Conservation (phyloP, 2,888 invertebrate species). For the Pollenia labialis region DNA sequence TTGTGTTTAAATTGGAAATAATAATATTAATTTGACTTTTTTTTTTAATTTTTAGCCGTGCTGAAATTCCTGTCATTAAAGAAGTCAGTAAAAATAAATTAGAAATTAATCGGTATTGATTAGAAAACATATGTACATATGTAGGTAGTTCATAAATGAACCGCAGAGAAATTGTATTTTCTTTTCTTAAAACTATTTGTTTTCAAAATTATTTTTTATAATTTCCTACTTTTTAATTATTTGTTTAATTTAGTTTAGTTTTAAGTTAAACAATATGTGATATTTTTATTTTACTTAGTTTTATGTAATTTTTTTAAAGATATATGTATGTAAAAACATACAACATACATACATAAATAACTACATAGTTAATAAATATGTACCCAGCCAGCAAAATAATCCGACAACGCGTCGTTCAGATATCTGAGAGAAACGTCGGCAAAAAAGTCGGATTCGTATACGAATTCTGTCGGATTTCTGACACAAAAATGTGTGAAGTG, state of each 20-base stretch:
- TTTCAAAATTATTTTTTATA: neutral
- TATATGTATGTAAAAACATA: neutral
- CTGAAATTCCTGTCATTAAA: constrained; percentile 77
- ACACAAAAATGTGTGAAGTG: too few species aligned
- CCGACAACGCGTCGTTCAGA: too few species aligned
- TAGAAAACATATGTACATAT: too few species aligned
- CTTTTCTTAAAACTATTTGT: neutral
- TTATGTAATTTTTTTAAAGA: constrained; percentile 29
- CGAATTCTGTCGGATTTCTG: too few species aligned
- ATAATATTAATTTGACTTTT: constrained; percentile 32
- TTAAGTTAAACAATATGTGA: constrained; percentile 40
- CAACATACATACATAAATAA: too few species aligned
- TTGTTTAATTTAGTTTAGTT: neutral
- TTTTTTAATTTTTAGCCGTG: constrained; percentile 75
- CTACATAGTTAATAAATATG: too few species aligned
- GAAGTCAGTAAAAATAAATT: constrained; percentile 76
- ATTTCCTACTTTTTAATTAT: neutral
- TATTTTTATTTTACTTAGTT: constrained; percentile 51
- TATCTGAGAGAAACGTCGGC: too few species aligned
- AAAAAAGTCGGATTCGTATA: too few species aligned
- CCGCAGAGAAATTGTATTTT: neutral
- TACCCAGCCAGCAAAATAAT: too few species aligned
- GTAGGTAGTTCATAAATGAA: too few species aligned
- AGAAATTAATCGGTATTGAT: constrained; percentile 79
- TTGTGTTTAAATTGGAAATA: constrained; percentile 24